Evolutionary conservation across 2,113 vertebrate species (phyloP), one percentile per base, ranked within the genome.

Genomic region (Petrocephalus zakoni): DNA sequence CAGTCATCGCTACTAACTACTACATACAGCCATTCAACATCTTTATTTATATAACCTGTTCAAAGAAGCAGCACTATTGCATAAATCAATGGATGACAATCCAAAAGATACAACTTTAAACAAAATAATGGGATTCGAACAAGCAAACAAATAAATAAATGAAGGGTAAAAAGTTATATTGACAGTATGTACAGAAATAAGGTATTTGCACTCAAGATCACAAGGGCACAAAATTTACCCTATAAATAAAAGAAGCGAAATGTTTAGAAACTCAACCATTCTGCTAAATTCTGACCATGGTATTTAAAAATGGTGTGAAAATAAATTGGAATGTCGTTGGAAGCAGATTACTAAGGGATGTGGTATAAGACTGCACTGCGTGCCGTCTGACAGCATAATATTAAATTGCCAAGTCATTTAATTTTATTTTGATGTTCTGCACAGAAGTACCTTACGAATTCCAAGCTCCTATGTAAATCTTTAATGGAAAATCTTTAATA

Each of bases 331-430:
- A 52, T 78, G 61, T 29, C 17, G 58, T 85, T 55, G 34, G 51
- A 52, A 56, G 64, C 22, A 64, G 52, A 86, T 89, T 87, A 75
- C 46, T 42, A 5, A 34, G 15, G 58, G 56, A 86, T 78, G n/a
- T 68, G 17, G 19, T 51, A 56, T 61, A 89, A 89, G 81, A 49
- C 53, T 42, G 53, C 49, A 78, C 15, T 37, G 82, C 19, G 58
- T 86, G 88, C 85, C n/a, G 11, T 81, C 64, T 47, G 17, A 89
- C 34, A 46, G 49, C 58, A 89, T 58, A 46, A 87, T 68, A 89
- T 89, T 85, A 78, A 86, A 89, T 8, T 86, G 85, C 72, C 88
- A 89, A 55, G 72, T 51, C 72, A 34, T 68, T 78, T 89, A 29
- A 86, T 86, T 87, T 87, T n/a, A 64, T 86, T 64, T 51, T 47